Conservation (phyloP, 2,797 vertebrate genomes). For the Pseudotriccus pelzelni region DNA sequence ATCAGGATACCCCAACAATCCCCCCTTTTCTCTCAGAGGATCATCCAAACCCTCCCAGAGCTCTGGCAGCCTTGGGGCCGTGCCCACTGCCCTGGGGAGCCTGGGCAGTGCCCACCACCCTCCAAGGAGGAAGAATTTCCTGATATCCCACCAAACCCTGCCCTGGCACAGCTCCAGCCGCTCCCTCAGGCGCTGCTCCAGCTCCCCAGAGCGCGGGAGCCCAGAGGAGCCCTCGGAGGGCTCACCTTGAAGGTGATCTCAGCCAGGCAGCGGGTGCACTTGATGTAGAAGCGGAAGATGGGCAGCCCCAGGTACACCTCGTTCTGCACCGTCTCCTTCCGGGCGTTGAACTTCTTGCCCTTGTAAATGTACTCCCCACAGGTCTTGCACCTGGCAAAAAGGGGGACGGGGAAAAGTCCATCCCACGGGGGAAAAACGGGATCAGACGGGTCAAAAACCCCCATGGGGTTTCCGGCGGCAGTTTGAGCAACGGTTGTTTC, state of each 20-base stretch:
- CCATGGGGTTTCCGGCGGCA: no score
- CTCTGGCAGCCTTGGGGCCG: neutral
- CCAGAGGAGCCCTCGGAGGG: neutral
- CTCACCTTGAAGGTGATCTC: conserved; percentile 95
- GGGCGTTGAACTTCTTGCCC: conserved; percentile 97
- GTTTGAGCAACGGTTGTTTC: no score
- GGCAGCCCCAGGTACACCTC: conserved; percentile 92
- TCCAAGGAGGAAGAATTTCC: rapidly evolving
- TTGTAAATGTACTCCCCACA: conserved; percentile 99
- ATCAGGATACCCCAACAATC: no score
- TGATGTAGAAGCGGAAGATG: conserved; percentile 99
- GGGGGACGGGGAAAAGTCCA: no score
- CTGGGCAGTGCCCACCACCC: neutral
- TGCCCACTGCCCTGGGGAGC: neutral
- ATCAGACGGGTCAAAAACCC: no score
- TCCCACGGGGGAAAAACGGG: no score
- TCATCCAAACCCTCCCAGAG: neutral
- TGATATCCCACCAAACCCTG: neutral
- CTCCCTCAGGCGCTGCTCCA: neutral
- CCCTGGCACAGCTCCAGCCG: neutral
- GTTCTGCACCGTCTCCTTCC: conserved; percentile 93
- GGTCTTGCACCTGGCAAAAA: conserved; percentile 86
- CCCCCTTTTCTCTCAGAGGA: neutral
- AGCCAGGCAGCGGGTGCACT: conserved; percentile 94
- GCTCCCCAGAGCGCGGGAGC: neutral